A percentile compares a stretch with the other conserved stretches of the same genome.
phyloP scores from a whole-genome alignment of 2,888 invertebrate species.

The Mellilla xanthometata region DNA sequence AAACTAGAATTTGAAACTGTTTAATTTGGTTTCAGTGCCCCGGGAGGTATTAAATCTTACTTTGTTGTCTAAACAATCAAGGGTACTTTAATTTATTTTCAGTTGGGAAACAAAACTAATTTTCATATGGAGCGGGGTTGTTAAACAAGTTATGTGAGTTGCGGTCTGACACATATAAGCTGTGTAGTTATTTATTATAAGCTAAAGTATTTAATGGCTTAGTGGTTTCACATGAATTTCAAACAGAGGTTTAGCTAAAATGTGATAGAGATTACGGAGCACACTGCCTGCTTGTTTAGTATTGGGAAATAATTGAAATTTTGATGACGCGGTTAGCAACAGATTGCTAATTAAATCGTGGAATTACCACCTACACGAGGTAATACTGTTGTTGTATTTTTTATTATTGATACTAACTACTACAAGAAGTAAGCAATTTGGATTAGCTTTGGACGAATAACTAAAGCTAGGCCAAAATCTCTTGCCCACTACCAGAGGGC shows the following conservation, averaged over 20 bases:
- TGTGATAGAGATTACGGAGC: conserved; percentile 3
- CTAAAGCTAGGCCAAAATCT: too few relatives aligned
- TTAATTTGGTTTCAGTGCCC: conserved; percentile 30
- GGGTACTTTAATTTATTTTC: conserved; percentile 34
- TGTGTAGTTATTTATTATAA: conserved; percentile 16
- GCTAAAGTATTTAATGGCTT: conserved; percentile 28
- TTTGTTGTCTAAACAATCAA: conserved; percentile 31
- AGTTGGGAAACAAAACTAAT: conserved; percentile 28
- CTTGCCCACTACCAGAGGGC: too few relatives aligned
- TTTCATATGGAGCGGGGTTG: conserved; percentile 23
- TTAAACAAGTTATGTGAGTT: conserved; percentile 27
- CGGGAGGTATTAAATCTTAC: conserved; percentile 36
- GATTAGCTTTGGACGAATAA: too few relatives aligned
- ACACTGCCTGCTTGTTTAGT: conserved; percentile 2
- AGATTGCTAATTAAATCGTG: too few relatives aligned
- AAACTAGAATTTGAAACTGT: conserved; percentile 24
- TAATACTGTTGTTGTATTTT: too few relatives aligned
- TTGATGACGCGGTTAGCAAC: neutral
- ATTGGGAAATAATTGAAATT: conserved; percentile 6
- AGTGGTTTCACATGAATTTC: conserved; percentile 27
- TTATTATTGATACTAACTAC: too few relatives aligned
- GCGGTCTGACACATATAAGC: conserved; percentile 23
- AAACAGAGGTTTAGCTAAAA: conserved; percentile 14
- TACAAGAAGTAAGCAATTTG: too few relatives aligned
- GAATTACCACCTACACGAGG: too few relatives aligned